These are phyloP conservation scores for Charaxes varanes DNA, from an alignment of 1,140 invertebrate species.

Conservation along the genomic window DNA sequence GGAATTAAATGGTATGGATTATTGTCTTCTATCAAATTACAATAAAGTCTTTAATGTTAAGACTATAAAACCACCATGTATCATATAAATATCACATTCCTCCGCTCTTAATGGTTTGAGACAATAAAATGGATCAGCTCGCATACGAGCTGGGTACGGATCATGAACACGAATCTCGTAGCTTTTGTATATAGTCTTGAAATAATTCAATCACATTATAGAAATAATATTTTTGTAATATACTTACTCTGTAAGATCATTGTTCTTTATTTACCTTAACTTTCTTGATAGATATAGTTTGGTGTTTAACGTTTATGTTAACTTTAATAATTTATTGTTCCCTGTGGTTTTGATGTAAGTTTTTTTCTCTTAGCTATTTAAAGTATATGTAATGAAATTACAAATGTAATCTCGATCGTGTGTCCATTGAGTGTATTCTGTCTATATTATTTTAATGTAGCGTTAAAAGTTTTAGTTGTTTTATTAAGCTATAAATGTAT, in stretches of 20 bases:
- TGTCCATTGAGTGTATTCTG: background rate
- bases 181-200: slow-evolving; percentile 32
- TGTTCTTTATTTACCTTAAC: slow-evolving; percentile 1
- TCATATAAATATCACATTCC: slow-evolving; percentile 28
- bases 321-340: slow-evolving; percentile 24
- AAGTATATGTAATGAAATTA: slow-evolving; percentile 19
- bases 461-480: slow-evolving; percentile 13
- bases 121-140: slow-evolving; percentile 22
- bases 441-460: background rate
- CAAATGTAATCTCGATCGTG: slow-evolving; percentile 25
- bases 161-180: slow-evolving; percentile 36
- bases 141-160: background rate
- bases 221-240: slow-evolving; percentile 37
- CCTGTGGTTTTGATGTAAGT: slow-evolving; percentile 12
- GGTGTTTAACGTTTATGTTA: slow-evolving; percentile 6
- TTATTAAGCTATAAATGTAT: slow-evolving; percentile 50
- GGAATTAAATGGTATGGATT: slow-evolving; percentile 3
- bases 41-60: background rate
- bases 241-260: slow-evolving; percentile 5
- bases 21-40: slow-evolving; percentile 5
- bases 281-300: too few relatives aligned
- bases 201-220: slow-evolving; percentile 17
- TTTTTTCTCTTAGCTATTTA: slow-evolving; percentile 2
- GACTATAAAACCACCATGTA: slow-evolving; percentile 4
- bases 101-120: slow-evolving; percentile 17